These are phyloP conservation scores for Bostrychus sinensis DNA, from an alignment of 2,113 vertebrate genomes.

Conservation along the genomic window DNA sequence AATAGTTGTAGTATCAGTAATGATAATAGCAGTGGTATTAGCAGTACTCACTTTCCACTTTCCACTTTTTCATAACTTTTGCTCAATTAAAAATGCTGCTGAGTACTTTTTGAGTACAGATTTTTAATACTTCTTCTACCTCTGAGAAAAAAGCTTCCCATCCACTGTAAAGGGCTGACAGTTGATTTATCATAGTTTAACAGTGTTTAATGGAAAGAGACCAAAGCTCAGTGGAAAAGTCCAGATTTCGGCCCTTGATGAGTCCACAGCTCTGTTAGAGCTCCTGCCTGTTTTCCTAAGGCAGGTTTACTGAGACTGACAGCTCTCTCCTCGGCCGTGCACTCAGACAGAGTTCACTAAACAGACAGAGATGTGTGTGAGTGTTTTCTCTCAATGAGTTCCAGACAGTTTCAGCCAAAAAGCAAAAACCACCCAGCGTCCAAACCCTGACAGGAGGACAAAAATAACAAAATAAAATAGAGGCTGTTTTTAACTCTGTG, in stretches of 20 bases:
- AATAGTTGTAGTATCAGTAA: too few relatives aligned
- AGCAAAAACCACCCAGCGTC: constrained; percentile 29
- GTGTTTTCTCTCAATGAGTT: constrained; percentile 63
- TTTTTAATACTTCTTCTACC: too few relatives aligned
- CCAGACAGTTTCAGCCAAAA: constrained; percentile 57
- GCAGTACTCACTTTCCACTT: too few relatives aligned
- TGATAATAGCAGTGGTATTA: too few relatives aligned
- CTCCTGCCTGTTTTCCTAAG: background rate
- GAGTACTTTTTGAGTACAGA: too few relatives aligned
- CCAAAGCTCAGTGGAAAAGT: background rate
- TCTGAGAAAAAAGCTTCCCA: background rate
- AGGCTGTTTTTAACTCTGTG: too few relatives aligned
- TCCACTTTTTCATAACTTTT: too few relatives aligned
- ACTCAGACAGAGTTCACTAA: constrained; percentile 43
- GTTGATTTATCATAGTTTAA: background rate
- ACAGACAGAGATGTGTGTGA: constrained; percentile 8
- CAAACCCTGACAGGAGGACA: constrained; percentile 35
- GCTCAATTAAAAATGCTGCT: too few relatives aligned
- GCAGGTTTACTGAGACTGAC: background rate
- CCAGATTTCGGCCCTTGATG: background rate
- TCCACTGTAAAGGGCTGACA: background rate
- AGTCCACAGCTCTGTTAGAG: background rate
- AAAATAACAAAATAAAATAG: too few relatives aligned
- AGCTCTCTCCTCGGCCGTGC: constrained; percentile 8
- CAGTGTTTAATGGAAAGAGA: background rate